Base-by-base conservation (phyloP, 1,140 invertebrate species). In the Philaenus spumarius region DNA sequence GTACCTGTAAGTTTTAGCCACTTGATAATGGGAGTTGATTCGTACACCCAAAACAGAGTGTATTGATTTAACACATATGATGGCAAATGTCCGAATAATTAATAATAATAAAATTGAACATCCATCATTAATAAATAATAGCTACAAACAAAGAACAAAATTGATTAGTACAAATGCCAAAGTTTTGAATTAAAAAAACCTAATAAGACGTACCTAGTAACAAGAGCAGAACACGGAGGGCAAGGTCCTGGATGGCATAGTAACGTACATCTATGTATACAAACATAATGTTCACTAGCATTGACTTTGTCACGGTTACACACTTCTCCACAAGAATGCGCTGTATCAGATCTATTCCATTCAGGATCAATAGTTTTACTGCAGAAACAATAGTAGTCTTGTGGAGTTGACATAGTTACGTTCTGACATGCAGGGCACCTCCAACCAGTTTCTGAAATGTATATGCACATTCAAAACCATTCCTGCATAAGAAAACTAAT, bases 171-270 rank as follows among this genome's bases (percentile, higher is more conserved):
- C n/a, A n/a, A n/a, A n/a, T n/a, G n/a, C n/a, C n/a, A n/a, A n/a
- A n/a, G n/a, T n/a, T n/a, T n/a, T n/a, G n/a, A n/a, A n/a, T n/a
- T n/a, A n/a, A n/a, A n/a, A n/a, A n/a, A n/a, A n/a, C n/a, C n/a
- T n/a, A n/a, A n/a, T n/a, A n/a, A n/a, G n/a, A n/a, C n/a, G 30
- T 26, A 64, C 59, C 66, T 81, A 23, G 64, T 67, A 46, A 82
- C 76, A 65, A 80, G 78, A 12, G 76, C 71, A 26, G 69, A 69
- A 62, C 76, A 78, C 2, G 68, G 83, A 7, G 93, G 91, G 70
- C 89, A 91, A 0, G 87, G 85, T 0, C 88, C 95, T 1, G 95
- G 93, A 73, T 98, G 95, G 71, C 95, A 98, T 0, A 93, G 74
- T 58, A 93, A 70, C 2, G 81, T 90, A 71, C 95, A 97, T 1